Evolutionary conservation across 2,888 invertebrate genomes (phyloP), one percentile per base, ranked within the genome.

Genomic region (Nomada hirtipes): DNA sequence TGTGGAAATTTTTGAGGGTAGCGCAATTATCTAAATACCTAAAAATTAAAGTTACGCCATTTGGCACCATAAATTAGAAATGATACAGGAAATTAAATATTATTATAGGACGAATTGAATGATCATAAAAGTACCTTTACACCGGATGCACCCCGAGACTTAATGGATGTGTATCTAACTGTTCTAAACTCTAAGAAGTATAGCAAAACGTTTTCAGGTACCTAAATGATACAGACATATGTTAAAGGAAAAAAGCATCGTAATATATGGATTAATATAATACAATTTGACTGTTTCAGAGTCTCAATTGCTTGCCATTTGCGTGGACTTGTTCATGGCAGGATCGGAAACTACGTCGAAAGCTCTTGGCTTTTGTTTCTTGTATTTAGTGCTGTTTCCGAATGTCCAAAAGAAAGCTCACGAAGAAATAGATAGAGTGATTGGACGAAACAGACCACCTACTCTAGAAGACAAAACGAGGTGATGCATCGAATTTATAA

Each of bases 341-440:
- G 98, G 98, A 0, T 97, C 97, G 0, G 98, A 98, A 94, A 98
- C 98, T 0, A 97, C 98, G 0, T 96, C 96, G 70, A 97, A 98
- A 92, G 96, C 96, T 50, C 94, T 98, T 89, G 96, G 96, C 44
- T 97, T 97, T 90, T 96, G 96, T 78, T 97, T 98, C 88, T 94
- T 97, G 85, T 96, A 97, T 90, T 92, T 98, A 87, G 95, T 97
- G 7, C 94, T 96, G 23, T 95, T 96, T 88, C 97, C 96, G 26
- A 95, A 96, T 2, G 96, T 97, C 0, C 97, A 98, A 90, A 95
- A 93, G 85, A 97, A 96, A 90, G 97, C 97, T 0, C 97, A 97
- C 88, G 95, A 95, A 71, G 98, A 98, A 94, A 97, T 98, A 64
- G 97, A 97, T 89, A 93, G 95, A 74, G 96, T 97, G 0, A 94